These are phyloP conservation scores for Stenichneumon culpator DNA, from an alignment of 2,888 invertebrate genomes.

Conservation along the genomic window DNA sequence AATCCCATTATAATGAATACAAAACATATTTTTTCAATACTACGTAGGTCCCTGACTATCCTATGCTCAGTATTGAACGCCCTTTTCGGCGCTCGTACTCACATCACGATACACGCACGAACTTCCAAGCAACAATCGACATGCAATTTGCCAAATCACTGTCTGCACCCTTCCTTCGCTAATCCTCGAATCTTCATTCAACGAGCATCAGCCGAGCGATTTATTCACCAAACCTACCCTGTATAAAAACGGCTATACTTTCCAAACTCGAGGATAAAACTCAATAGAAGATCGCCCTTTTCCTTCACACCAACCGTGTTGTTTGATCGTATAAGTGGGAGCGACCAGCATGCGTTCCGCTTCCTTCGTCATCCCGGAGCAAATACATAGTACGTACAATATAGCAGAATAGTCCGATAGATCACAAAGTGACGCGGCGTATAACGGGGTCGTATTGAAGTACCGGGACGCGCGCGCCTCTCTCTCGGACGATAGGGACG, in stretches of 20 bases:
- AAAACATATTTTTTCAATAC: background rate
- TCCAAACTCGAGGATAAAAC: slow-evolving; percentile 1
- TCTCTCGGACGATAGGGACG: slow-evolving; percentile 42
- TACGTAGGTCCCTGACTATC: background rate
- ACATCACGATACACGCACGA: background rate
- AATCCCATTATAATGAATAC: background rate
- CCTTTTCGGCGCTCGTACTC: background rate
- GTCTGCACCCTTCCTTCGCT: background rate
- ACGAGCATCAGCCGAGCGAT: background rate
- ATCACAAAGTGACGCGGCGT: slow-evolving; percentile 75
- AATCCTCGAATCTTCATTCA: background rate
- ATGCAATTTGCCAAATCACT: background rate
- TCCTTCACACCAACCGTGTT: background rate
- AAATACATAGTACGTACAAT: slow-evolving; percentile 26
- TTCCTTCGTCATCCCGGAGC: slow-evolving; percentile 22
- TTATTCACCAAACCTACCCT: background rate
- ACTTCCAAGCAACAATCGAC: background rate
- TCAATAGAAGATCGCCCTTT: background rate
- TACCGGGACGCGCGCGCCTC: slow-evolving; percentile 63
- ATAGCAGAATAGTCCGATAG: slow-evolving; percentile 69
- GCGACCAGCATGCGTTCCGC: slow-evolving; percentile 33
- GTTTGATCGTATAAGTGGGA: slow-evolving; percentile 26
- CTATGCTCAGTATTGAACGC: background rate
- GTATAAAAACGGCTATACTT: background rate
- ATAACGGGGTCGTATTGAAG: slow-evolving; percentile 75